A percentile compares a stretch with the other conserved stretches of the same genome.
phyloP scores from a whole-genome alignment of 2,797 vertebrate genomes.

The Xiphophorus birchmanni region DNA sequence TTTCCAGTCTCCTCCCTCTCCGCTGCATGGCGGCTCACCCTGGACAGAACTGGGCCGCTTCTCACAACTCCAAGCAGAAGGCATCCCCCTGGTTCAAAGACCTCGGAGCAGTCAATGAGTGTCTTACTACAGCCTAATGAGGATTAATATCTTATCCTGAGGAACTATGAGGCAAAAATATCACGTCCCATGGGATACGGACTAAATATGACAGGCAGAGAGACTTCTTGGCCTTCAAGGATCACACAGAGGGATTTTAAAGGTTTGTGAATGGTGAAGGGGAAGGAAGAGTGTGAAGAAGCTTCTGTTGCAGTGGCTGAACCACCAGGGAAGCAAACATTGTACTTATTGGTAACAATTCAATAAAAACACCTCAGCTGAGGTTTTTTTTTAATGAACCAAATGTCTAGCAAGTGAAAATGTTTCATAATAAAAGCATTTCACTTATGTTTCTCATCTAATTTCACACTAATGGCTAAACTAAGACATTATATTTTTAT shows the following conservation, averaged over 20 bases:
- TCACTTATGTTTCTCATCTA: neutral
- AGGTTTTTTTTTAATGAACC: neutral
- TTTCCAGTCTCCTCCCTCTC: slow-evolving; percentile 30
- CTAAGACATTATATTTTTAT: too few relatives aligned
- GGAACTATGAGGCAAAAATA: slow-evolving; percentile 74
- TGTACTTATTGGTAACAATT: neutral
- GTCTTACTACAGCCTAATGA: slow-evolving; percentile 78
- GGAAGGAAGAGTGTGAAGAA: neutral
- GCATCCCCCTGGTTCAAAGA: slow-evolving; percentile 65
- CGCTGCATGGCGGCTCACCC: slow-evolving; percentile 43
- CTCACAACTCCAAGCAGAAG: slow-evolving; percentile 55
- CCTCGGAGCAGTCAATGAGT: slow-evolving; percentile 75
- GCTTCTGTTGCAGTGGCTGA: neutral
- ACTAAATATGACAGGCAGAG: slow-evolving; percentile 73
- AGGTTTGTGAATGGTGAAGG: slow-evolving; percentile 35
- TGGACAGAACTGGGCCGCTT: slow-evolving; percentile 68
- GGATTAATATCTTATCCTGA: slow-evolving; percentile 79
- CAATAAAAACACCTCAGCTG: neutral
- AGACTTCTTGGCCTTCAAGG: slow-evolving; percentile 52
- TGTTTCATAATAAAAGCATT: neutral
- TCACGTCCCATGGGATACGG: slow-evolving; percentile 69
- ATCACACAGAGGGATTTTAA: slow-evolving; percentile 64
- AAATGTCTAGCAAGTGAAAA: neutral
- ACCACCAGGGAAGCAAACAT: neutral
- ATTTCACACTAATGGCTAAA: too few relatives aligned